Evolutionary conservation across 2,113 vertebrate genomes (phyloP), one percentile per base, ranked within the genome.

Genomic region (Tragulus kanchil): DNA sequence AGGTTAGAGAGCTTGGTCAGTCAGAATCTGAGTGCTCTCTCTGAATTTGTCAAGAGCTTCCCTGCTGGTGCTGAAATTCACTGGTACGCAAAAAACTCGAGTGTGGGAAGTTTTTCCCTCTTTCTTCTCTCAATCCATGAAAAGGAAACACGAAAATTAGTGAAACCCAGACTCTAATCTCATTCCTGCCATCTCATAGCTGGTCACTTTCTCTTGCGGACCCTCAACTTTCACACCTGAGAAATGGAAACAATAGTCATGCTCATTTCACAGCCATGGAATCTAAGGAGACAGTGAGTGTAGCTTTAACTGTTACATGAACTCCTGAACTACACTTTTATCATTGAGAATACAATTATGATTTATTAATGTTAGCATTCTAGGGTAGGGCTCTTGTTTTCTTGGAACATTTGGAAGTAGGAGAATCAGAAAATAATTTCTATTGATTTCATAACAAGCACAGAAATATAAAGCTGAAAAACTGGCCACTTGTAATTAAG

Each of bases 401-500:
- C 54, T 59, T 87, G 75, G 42, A 31, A 94, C 83, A 28, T 96
- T 83, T 86, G 84, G 54, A 96, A 93, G 23, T 84, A 96, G 67
- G 82, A 97, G 96, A 95, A 95, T 87, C 48, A 87, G 67, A 92
- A 96, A 96, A 94, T 78, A 94, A 96, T 92, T 85, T 65, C 26
- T 87, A 92, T 78, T 95, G 89, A 82, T 97, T 87, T 96, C 83
- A 85, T 77, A 92, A 71, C 19, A 85, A 81, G 48, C 50, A 94
- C 21, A 95, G 84, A 85, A 96, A 85, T 91, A 95, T 62, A 92
- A 94, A 90, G 62, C 94, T 96, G 50, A 96, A 93, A 97, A 89
- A 88, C 50, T 52, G 54, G 75, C 26, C 64, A 94, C 62, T 96
- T 94, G 26, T 96, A 98, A 97, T 93, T 97, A 97, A 95, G 58